Evolutionary conservation across 2,797 vertebrate genomes (phyloP), one percentile per base, ranked within the genome.

Genomic region (Hippoglossus hippoglossus): DNA sequence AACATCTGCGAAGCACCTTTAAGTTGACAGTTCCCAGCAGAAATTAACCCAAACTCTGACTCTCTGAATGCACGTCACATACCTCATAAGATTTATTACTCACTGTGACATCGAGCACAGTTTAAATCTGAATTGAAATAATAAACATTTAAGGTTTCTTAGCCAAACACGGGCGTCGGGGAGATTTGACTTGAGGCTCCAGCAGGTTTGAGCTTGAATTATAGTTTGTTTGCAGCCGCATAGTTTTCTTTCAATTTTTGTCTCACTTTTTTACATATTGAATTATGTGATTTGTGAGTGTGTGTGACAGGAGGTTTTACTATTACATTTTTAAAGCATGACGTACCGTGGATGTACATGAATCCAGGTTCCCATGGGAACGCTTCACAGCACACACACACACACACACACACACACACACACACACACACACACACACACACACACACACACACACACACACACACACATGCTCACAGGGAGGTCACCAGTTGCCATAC

Each of bases 401-500:
- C 25, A 53, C 67, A 47, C 19, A 54, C 22, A 49, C 46, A 54
- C 24, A 71, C 36, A 76, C 61, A 63, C 26, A 60, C 39, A 12
- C 2, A 41, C 41, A 44, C 4, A 25, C 61, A 56, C 41, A 51
- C 41, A 52, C 10, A 22, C 31, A 57, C 59, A 46, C 15, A 1
- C 61, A 28, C 63, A 55, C 41, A 57, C 8, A n/a, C 53, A 56
- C 63, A 46, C 11, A 1, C 64, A 36, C 63, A 52, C 41, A 51
- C 7, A 11, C 53, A 31, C 58, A 31, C 15, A n/a, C n/a, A n/a
- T n/a, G 1, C 64, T 39, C 64, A 53, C 41, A 58, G 26, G 44
- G 69, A 71, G 76, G 74, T 82, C 69, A 64, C 26, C 70, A 71
- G 66, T 55, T 74, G 60, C 49, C 59, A 21, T 24, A 49, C 52